Percentiles rank a stretch among this genome's conserved stretches.
Conservation (phyloP, 2,797 vertebrate genomes). For the Diglossa cyanea region DNA sequence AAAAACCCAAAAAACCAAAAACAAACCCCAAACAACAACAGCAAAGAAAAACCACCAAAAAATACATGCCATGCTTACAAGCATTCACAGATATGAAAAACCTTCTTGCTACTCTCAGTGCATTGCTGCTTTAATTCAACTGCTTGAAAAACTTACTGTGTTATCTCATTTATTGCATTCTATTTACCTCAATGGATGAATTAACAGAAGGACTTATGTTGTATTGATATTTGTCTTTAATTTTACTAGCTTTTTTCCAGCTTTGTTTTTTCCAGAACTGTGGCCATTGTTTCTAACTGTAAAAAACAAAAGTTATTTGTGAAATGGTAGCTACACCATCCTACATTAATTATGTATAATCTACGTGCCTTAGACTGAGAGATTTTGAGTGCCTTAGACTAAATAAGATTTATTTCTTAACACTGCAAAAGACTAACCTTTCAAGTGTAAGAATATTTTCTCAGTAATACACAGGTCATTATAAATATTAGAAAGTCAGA, state of each 20-base stretch:
- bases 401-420: neutral
- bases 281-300: neutral
- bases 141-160: neutral
- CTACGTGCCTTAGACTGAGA: neutral
- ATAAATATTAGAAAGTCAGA: neutral
- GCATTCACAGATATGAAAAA: neutral
- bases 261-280: neutral
- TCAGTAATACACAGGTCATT: neutral
- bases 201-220: neutral
- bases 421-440: neutral
- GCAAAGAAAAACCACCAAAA: too few species aligned
- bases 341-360: neutral
- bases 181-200: neutral
- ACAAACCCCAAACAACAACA: too few species aligned
- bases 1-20: neutral
- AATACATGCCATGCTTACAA: neutral
- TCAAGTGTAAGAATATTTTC: neutral
- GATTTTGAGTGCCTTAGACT: neutral
- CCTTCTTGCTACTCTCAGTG: neutral
- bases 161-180: neutral
- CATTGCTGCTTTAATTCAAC: neutral
- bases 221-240: neutral
- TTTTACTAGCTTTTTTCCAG: neutral
- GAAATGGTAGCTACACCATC: neutral
- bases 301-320: neutral